Conservation (phyloP, 2,797 vertebrate genomes). For the Sebastes glaucus region DNA sequence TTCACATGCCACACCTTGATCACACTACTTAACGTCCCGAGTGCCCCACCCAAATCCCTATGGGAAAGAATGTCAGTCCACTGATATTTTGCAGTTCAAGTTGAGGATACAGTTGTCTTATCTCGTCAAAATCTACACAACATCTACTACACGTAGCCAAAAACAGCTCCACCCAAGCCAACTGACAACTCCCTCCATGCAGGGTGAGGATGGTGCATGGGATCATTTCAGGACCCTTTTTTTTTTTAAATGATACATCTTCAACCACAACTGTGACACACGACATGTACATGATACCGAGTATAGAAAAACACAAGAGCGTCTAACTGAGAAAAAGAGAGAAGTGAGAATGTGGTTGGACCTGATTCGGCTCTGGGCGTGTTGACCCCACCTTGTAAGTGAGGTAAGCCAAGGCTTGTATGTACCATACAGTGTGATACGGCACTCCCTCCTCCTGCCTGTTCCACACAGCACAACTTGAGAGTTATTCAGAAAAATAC, state of each 20-base stretch:
- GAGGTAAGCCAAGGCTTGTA: slow-evolving; percentile 27
- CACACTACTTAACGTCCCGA: background rate
- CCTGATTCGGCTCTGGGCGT: slow-evolving; percentile 63
- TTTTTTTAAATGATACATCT: background rate
- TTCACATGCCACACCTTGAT: slow-evolving; percentile 9
- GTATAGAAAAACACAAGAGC: background rate
- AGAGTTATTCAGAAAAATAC: background rate
- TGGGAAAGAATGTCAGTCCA: slow-evolving; percentile 21
- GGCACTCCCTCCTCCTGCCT: slow-evolving; percentile 47
- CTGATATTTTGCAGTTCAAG: slow-evolving; percentile 1
- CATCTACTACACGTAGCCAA: background rate
- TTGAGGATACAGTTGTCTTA: background rate
- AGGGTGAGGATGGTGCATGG: too few species aligned
- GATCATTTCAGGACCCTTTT: background rate
- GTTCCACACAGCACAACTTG: background rate
- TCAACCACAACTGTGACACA: background rate
- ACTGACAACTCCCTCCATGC: background rate
- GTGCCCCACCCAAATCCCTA: slow-evolving; percentile 5
- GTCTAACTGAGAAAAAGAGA: background rate
- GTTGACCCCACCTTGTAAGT: slow-evolving; percentile 48
- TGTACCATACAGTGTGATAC: background rate
- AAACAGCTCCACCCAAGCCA: background rate
- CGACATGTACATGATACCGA: background rate
- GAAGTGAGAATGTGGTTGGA: slow-evolving; percentile 61
- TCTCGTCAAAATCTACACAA: background rate